Evolutionary conservation across 2,113 vertebrate species (phyloP).

Genomic region (Psilopogon haemacephalus): DNA sequence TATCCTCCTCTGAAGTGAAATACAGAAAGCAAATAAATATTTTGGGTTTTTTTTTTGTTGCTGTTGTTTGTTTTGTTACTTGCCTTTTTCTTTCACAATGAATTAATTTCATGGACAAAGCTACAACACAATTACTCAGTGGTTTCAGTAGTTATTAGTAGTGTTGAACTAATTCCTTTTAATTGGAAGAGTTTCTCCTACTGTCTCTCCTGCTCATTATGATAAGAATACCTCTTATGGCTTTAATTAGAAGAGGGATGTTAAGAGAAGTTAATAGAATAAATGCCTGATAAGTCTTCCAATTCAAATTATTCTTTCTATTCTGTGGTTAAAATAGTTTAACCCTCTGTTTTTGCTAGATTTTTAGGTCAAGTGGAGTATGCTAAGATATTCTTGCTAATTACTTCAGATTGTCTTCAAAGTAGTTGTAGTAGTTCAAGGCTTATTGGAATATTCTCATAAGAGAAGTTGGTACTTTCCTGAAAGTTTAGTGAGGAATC

Average conservation of each 20-base stretch:
- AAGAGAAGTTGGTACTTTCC: too few species aligned
- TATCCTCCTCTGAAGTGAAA: neutral
- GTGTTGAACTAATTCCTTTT: neutral
- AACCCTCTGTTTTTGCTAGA: neutral
- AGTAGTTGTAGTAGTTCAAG: neutral
- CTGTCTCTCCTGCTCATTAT: neutral
- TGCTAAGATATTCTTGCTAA: neutral
- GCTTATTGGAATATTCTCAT: too few species aligned
- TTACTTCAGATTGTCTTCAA: neutral
- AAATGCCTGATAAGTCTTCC: neutral
- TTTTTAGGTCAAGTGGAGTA: neutral
- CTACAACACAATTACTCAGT: neutral
- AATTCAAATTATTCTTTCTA: neutral
- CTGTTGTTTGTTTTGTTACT: neutral
- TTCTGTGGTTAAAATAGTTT: neutral
- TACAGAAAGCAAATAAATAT: neutral
- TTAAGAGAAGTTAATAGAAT: neutral
- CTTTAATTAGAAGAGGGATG: neutral
- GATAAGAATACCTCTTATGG: neutral
- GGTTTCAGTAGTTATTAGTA: neutral
- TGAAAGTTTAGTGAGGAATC: too few species aligned
- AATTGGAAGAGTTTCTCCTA: neutral
- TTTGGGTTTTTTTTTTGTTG: neutral
- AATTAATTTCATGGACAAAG: neutral
- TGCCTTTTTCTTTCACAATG: neutral